phyloP scores from a whole-genome alignment of 2,888 invertebrate species.

The Hedya salicella region DNA sequence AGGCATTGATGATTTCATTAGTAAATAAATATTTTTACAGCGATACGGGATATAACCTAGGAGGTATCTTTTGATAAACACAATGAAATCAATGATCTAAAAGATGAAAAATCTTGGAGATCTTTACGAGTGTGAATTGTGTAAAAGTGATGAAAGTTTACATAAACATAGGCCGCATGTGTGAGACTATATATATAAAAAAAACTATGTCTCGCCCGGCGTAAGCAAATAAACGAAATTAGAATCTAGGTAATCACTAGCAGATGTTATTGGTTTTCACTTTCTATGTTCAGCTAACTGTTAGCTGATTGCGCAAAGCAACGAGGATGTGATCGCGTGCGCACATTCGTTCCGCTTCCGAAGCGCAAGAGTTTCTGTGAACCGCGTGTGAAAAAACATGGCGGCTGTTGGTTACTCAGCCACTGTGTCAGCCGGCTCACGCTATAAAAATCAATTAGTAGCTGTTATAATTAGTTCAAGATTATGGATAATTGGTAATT shows the following conservation, averaged over 20 bases:
- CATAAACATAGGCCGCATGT: background rate
- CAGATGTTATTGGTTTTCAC: constrained; percentile 43
- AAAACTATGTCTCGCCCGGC: background rate
- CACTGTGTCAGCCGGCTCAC: constrained; percentile 37
- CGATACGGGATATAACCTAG: too few relatives aligned
- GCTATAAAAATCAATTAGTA: constrained; percentile 36
- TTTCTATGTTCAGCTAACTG: constrained; percentile 40
- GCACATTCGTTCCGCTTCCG: constrained; percentile 68
- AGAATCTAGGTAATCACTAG: background rate
- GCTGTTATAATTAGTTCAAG: constrained; percentile 22
- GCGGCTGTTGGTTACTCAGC: constrained; percentile 36
- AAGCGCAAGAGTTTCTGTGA: constrained; percentile 54
- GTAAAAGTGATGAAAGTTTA: too few relatives aligned
- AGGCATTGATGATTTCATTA: too few relatives aligned
- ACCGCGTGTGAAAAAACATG: constrained; percentile 47
- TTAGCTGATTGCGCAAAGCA: constrained; percentile 42
- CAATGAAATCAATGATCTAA: too few relatives aligned
- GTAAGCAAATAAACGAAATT: constrained; percentile 6
- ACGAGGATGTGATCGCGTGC: constrained; percentile 45
- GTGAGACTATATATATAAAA: background rate
- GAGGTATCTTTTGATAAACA: too few relatives aligned
- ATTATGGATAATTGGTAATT: constrained; percentile 21
- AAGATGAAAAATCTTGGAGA: too few relatives aligned
- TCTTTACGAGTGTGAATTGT: too few relatives aligned
- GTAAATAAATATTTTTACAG: too few relatives aligned